phyloP scores from a whole-genome alignment of 2,888 invertebrate species.

The Rhynchonema sp. region DNA sequence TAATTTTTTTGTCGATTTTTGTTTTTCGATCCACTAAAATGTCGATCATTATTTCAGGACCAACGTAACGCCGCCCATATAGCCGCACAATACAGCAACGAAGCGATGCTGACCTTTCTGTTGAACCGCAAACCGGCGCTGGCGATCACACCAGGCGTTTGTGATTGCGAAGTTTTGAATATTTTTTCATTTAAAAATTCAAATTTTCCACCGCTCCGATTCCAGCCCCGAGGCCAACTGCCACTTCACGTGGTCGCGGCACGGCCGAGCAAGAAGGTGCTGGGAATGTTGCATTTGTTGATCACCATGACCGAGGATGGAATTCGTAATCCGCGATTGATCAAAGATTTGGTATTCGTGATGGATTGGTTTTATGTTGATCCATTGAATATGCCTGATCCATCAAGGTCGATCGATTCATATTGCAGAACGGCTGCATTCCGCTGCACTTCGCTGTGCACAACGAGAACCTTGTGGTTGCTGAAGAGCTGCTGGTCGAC shows the following conservation, averaged over 20 bases:
- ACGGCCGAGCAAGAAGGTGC: constrained; percentile 73
- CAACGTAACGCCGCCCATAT: constrained; percentile 85
- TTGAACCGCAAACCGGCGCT: constrained; percentile 73
- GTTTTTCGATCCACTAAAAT: constrained; percentile 53
- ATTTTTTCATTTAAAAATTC: neutral
- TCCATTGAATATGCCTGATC: too few species aligned
- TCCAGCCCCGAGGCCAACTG: constrained; percentile 71
- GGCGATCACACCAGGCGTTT: constrained; percentile 76
- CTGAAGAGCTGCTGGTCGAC: constrained; percentile 64
- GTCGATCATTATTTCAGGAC: constrained; percentile 38
- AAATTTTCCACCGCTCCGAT: neutral
- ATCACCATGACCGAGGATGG: constrained; percentile 54
- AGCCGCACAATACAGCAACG: constrained; percentile 77
- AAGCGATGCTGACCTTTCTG: constrained; percentile 76
- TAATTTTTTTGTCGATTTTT: neutral
- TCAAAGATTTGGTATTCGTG: too few species aligned
- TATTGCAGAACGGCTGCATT: constrained; percentile 69
- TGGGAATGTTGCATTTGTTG: constrained; percentile 66
- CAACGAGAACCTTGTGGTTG: constrained; percentile 83
- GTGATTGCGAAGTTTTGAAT: constrained; percentile 28
- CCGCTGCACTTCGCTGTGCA: constrained; percentile 81
- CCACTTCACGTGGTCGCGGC: constrained; percentile 85
- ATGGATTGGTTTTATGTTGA: too few species aligned
- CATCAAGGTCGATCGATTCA: too few species aligned
- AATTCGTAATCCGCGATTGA: too few species aligned